Conservation (phyloP, 2,113 vertebrate genomes). For the Stictonetta naevosa region DNA sequence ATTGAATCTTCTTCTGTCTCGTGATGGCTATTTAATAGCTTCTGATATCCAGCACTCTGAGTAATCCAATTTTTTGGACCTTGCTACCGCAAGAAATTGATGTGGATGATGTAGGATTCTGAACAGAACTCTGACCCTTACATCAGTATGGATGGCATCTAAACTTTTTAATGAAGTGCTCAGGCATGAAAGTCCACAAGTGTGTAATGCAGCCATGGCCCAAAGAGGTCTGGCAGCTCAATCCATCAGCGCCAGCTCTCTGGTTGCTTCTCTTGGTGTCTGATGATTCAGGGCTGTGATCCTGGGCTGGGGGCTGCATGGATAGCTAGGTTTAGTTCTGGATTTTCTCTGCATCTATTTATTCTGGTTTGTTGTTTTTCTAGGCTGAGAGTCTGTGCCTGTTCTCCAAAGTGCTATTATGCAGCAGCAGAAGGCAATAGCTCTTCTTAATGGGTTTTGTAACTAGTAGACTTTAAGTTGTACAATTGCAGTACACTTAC, state of each 20-base stretch:
- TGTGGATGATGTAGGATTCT: not conserved
- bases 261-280: not conserved
- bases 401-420: not conserved
- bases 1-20: fast-evolving
- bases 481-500: not conserved
- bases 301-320: not conserved
- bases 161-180: not conserved
- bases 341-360: not conserved
- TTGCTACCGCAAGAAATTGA: not conserved
- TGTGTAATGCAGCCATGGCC: fast-evolving
- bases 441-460: not conserved
- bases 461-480: not conserved
- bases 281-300: not conserved
- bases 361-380: not conserved
- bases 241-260: not conserved
- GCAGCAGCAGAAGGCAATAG: not conserved
- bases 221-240: not conserved
- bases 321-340: not conserved
- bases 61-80: not conserved
- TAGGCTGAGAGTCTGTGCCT: not conserved
- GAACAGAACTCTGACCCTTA: not conserved
- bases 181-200: not conserved
- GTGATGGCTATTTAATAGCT: not conserved
- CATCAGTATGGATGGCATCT: not conserved
- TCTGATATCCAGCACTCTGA: not conserved